Evolutionary conservation across 2,797 vertebrate genomes (phyloP).

Genomic region (Gobio occitaniae): DNA sequence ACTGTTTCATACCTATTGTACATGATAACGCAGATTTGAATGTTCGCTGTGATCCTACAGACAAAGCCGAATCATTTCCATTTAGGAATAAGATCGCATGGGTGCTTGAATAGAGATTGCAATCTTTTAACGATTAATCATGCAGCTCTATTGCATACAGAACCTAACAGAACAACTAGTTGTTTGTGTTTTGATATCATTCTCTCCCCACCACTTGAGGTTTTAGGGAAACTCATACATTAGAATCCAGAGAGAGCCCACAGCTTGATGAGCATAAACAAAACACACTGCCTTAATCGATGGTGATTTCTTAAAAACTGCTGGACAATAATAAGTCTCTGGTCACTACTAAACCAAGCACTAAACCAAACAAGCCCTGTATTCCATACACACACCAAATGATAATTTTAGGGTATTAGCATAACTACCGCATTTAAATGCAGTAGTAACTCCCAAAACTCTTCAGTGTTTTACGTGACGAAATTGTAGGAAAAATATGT

Average conservation of each 20-base stretch:
- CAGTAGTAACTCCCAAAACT: neutral
- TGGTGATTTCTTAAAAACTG: conserved; percentile 1
- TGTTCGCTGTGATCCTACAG: neutral
- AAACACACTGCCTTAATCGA: neutral
- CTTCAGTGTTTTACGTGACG: neutral
- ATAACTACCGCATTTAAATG: neutral
- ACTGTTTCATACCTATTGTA: too few relatives aligned
- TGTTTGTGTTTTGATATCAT: neutral
- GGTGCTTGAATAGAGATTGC: neutral
- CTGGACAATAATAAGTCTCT: neutral
- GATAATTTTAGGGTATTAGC: neutral
- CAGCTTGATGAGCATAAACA: conserved; percentile 22
- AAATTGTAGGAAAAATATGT: neutral
- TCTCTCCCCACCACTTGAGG: neutral
- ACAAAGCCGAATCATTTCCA: neutral
- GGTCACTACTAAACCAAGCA: neutral
- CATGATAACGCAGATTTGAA: neutral
- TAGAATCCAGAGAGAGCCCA: conserved; percentile 8
- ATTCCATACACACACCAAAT: neutral
- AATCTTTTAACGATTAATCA: neutral
- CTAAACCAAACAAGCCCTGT: neutral
- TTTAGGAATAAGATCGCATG: neutral
- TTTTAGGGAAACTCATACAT: neutral
- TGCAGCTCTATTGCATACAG: too few relatives aligned
- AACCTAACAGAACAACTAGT: neutral